phyloP scores from a whole-genome alignment of 2,797 vertebrate genomes.

The Crocidura indochinensis region DNA sequence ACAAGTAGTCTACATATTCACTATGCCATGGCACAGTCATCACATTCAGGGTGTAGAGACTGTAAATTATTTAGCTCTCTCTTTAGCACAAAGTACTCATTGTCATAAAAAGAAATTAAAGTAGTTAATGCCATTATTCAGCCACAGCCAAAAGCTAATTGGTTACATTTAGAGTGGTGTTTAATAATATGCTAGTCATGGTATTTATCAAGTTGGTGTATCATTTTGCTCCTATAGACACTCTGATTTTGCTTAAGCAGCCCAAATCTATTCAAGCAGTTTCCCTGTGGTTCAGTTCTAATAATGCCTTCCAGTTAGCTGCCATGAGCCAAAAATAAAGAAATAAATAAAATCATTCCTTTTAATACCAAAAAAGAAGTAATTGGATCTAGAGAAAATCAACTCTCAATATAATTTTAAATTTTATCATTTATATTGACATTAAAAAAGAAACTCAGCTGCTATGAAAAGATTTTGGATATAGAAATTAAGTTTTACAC shows the following conservation, averaged over 20 bases:
- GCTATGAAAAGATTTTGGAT: background rate
- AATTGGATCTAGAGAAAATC: constrained; percentile 8
- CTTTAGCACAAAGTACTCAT: background rate
- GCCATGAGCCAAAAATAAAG: constrained; percentile 13
- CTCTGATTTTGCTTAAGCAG: constrained; percentile 50
- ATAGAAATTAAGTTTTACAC: constrained; percentile 41
- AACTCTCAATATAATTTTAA: constrained; percentile 25
- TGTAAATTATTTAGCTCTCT: background rate
- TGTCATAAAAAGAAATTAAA: background rate
- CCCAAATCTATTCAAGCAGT: constrained; percentile 51
- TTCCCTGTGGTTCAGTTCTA: constrained; percentile 43
- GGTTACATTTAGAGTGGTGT: background rate
- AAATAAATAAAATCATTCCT: background rate
- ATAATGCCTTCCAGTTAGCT: background rate
- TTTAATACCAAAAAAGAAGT: background rate
- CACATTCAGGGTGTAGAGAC: too few relatives aligned
- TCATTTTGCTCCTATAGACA: constrained; percentile 18
- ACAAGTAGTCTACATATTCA: background rate
- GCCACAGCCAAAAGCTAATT: background rate
- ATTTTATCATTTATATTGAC: constrained; percentile 6
- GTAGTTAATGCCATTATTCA: background rate
- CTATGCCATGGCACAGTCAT: too few relatives aligned
- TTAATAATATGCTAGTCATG: constrained; percentile 11
- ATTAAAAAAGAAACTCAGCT: constrained; percentile 37
- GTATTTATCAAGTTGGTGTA: constrained; percentile 3